A percentile compares a stretch with the other conserved stretches of the same genome.
phyloP scores from a whole-genome alignment of 53 echinoderm and acorn worm species.

The Temnopleurus reevesii region DNA sequence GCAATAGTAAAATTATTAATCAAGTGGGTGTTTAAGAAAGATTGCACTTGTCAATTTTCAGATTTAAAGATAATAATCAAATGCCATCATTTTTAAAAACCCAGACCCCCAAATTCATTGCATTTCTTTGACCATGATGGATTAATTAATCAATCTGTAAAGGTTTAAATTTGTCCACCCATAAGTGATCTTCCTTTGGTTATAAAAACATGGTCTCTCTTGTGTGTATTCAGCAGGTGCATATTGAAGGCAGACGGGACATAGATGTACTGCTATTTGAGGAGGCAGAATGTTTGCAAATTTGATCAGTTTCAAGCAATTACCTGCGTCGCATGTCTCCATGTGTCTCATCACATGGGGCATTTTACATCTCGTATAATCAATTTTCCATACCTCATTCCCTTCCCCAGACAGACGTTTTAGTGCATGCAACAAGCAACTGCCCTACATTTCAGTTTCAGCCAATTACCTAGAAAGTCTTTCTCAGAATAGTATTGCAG shows the following conservation, averaged over 20 bases:
- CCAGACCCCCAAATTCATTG: too few relatives aligned
- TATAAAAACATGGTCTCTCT: too few relatives aligned
- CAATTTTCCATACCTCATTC: not conserved
- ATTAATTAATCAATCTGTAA: too few relatives aligned
- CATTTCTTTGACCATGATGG: too few relatives aligned
- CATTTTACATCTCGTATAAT: conserved; percentile 11
- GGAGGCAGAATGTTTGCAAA: conserved; percentile 28
- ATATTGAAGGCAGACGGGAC: not conserved
- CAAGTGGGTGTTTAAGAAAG: too few relatives aligned
- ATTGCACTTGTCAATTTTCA: too few relatives aligned
- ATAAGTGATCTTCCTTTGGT: too few relatives aligned
- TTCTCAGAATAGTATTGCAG: not conserved
- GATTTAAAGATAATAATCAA: too few relatives aligned
- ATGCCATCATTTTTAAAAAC: too few relatives aligned
- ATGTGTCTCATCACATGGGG: not conserved
- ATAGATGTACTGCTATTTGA: not conserved
- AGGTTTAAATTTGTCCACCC: too few relatives aligned
- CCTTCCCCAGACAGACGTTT: not conserved
- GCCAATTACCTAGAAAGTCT: not conserved
- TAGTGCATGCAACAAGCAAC: not conserved
- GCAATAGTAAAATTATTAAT: too few relatives aligned
- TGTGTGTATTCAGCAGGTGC: not conserved
- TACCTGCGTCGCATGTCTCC: not conserved
- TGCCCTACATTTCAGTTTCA: not conserved
- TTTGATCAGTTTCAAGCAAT: conserved; percentile 17